Conservation (phyloP, 2,888 invertebrate species). For the Aplocera efformata region DNA sequence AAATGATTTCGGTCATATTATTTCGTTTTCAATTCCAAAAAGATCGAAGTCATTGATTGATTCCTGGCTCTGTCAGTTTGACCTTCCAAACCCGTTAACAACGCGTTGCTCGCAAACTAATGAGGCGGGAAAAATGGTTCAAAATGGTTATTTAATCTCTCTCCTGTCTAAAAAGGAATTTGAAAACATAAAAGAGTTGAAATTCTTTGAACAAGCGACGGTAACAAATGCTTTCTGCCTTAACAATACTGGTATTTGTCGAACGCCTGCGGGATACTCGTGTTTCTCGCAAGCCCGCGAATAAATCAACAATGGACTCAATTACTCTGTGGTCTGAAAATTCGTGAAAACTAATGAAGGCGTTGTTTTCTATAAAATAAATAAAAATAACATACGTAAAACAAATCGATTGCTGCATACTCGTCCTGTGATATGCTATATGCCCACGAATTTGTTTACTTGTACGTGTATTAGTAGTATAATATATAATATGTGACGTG, state of each 20-base stretch:
- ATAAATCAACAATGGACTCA: slow-evolving; percentile 33
- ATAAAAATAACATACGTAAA: too few species aligned
- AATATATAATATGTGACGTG: too few species aligned
- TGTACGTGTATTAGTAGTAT: too few species aligned
- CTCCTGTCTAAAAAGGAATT: slow-evolving; percentile 4
- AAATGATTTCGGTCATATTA: too few species aligned
- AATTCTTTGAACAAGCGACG: slow-evolving; percentile 12
- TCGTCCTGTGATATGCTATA: too few species aligned
- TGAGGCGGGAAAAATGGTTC: slow-evolving; percentile 3
- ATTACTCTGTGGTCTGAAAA: neutral
- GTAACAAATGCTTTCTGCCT: slow-evolving; percentile 18
- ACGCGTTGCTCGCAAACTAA: slow-evolving; percentile 1
- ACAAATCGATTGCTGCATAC: too few species aligned
- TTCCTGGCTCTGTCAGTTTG: too few species aligned
- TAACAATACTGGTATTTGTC: slow-evolving; percentile 15
- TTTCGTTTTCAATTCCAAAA: too few species aligned
- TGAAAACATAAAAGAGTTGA: slow-evolving; percentile 10
- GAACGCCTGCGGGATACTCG: slow-evolving; percentile 9
- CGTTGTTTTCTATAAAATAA: too few species aligned
- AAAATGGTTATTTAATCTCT: slow-evolving; percentile 7
- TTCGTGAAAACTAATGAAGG: too few species aligned
- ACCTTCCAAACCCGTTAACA: neutral
- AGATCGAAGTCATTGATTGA: too few species aligned
- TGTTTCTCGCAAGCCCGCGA: slow-evolving; percentile 20
- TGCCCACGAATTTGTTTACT: too few species aligned